phyloP scores from a whole-genome alignment of 1,140 invertebrate genomes.

The Drosophila repletoides region DNA sequence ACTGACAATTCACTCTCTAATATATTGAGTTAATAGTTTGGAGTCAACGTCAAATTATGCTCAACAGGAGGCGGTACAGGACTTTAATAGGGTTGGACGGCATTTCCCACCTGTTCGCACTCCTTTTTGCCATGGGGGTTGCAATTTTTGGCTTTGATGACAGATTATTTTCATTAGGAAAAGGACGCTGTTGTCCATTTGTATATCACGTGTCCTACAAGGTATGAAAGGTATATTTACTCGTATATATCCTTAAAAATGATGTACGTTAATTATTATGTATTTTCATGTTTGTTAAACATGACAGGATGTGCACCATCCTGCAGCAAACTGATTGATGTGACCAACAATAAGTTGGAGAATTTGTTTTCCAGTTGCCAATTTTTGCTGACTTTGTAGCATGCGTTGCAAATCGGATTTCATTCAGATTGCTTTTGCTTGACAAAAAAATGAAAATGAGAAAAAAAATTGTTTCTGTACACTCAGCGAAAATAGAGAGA shows the following conservation, averaged over 20 bases:
- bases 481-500: too few relatives aligned
- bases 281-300: slow-evolving; percentile 58
- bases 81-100: neutral
- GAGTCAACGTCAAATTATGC: slow-evolving; percentile 48
- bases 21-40: slow-evolving; percentile 76
- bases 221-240: neutral
- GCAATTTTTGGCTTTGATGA: slow-evolving; percentile 69
- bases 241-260: slow-evolving; percentile 34
- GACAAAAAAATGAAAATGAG: slow-evolving; percentile 7
- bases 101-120: slow-evolving; percentile 48
- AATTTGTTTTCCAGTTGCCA: slow-evolving; percentile 43
- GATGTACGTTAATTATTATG: slow-evolving; percentile 72
- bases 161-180: slow-evolving; percentile 80
- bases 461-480: too few relatives aligned
- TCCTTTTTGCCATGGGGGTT: too few relatives aligned
- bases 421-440: slow-evolving; percentile 51
- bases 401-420: slow-evolving; percentile 66
- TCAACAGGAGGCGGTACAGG: neutral
- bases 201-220: slow-evolving; percentile 18
- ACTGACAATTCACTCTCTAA: slow-evolving; percentile 48
- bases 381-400: slow-evolving; percentile 69
- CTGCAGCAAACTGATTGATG: slow-evolving; percentile 45
- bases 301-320: slow-evolving; percentile 19
- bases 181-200: slow-evolving; percentile 33
- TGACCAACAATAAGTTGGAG: slow-evolving; percentile 38